Base-by-base conservation (phyloP, 2,113 vertebrate species). In the Sardina pilchardus region DNA sequence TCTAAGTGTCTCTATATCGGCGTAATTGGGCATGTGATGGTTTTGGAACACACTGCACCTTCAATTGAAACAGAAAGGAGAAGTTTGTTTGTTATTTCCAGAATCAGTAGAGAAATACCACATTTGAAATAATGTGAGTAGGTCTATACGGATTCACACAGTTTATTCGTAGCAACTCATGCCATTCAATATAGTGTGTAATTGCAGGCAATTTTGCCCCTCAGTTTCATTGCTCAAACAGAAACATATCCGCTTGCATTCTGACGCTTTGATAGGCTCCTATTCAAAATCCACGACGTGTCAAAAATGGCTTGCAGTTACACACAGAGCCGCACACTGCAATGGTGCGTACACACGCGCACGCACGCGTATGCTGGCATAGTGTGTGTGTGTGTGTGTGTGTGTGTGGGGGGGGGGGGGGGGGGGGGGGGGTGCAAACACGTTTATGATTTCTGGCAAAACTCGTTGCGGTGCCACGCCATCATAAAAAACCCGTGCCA, bases 401-500 rank as follows among this genome's bases (percentile, higher is more conserved):
- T n/a, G n/a, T n/a, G n/a, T n/a, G n/a, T n/a, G n/a, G n/a, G n/a
- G n/a, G n/a, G n/a, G n/a, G n/a, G 39, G 39, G n/a, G n/a, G n/a
- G n/a, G n/a, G n/a, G n/a, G n/a, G 39, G 39, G 39, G 39, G 39
- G 9, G 12, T 48, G 81, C 67, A 85, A 21, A 26, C 34, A 34
- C 71, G 5, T 36, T 16, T 36, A 78, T 14, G 71, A 30, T 78
- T 39, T 78, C 34, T 78, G 26, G 71, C 71, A 78, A 78, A 78
- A 82, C 34, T 39, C 16, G 34, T 26, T 45, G 3, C 87, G 36
- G 82, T 81, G 84, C 82, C 86, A 90, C 59, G 86, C 71, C 83
- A 88, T 84, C 87, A 81, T 53, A 84, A 89, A 53, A 86, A 90
- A 84, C 82, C 67, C 87, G 89, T 85, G 85, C 85, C 91, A 93